Conservation (phyloP, 2,797 vertebrate genomes). For the Acanthiza pusilla region DNA sequence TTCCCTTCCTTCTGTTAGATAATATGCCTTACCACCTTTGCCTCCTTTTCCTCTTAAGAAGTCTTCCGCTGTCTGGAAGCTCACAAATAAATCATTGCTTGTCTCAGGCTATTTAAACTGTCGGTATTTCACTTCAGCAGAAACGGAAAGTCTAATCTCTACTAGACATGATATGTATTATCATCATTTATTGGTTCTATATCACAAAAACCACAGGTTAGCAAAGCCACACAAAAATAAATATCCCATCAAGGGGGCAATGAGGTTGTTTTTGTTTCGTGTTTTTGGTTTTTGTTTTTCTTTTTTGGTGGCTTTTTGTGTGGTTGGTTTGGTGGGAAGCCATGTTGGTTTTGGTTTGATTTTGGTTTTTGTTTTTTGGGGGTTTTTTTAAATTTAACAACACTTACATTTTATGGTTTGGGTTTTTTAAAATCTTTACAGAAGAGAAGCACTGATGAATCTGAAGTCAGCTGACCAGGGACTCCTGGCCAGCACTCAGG, state of each 20-base stretch:
- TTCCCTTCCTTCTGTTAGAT: neutral
- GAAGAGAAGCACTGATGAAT: neutral
- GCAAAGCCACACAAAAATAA: neutral
- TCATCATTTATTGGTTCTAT: neutral
- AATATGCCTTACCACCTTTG: neutral
- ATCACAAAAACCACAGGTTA: neutral
- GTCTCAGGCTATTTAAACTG: neutral
- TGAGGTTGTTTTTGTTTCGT: neutral
- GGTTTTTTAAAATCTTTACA: neutral
- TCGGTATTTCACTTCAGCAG: neutral
- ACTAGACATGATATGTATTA: neutral
- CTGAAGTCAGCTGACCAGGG: neutral
- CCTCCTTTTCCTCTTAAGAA: neutral
- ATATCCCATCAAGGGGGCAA: neutral
- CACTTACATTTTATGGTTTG: neutral
- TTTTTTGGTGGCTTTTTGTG: too few species aligned
- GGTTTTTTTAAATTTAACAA: neutral
- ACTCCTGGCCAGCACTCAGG: neutral
- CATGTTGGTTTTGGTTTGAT: too few species aligned
- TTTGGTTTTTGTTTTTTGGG: neutral
- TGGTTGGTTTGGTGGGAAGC: too few species aligned
- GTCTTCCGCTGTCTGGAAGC: neutral
- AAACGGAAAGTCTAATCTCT: neutral
- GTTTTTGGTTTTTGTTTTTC: neutral
- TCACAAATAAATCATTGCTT: neutral